Base-by-base conservation (phyloP, 2,797 vertebrate species). In the Salmo trutta region DNA sequence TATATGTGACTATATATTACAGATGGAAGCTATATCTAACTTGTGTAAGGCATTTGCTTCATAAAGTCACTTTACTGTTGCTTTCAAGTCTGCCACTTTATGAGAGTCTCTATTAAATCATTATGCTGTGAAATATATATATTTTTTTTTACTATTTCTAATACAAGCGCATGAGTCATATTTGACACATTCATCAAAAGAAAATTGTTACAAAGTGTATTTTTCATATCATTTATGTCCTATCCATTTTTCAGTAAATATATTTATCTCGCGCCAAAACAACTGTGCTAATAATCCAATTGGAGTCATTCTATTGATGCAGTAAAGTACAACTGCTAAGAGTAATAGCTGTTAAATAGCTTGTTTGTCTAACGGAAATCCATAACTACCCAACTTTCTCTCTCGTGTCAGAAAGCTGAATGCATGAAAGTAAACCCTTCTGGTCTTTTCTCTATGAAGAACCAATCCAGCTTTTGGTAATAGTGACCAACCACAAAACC, bases 401-500 rank as follows among this genome's bases (percentile, higher is more conserved):
- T 93, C 88, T 88, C 83, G 83, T 91, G 89, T 83, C 81, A 80
- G 51, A 36, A 17, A 90, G 92, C 92, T 86, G 75, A 86, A 85
- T 85, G 84, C 69, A 78, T 79, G 89, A 92, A 93, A 93, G 88
- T 93, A 94, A 94, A 92, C 66, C 86, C 90, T 94, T 92, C 93
- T 94, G 94, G 84, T 92, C 90, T 91, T 90, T 10, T 91, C 88
- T 90, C 93, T 89, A 67, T 91, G 92, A 92, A 92, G 88, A 92
- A 91, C 90, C 92, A 94, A 94, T 91, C 87, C 88, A 89, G 90
- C 88, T 93, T 75, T 81, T 88, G 90, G 90, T 90, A 91, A 94
- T 92, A 90, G 91, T 91, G 81, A 89, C 91, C 81, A 84, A 94
- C 95, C 90, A 88, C 87, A 93, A 91, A 96, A 95, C 94, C 93